phyloP scores from a whole-genome alignment of 2,888 invertebrate species.

The Adelphocoris suturalis region DNA sequence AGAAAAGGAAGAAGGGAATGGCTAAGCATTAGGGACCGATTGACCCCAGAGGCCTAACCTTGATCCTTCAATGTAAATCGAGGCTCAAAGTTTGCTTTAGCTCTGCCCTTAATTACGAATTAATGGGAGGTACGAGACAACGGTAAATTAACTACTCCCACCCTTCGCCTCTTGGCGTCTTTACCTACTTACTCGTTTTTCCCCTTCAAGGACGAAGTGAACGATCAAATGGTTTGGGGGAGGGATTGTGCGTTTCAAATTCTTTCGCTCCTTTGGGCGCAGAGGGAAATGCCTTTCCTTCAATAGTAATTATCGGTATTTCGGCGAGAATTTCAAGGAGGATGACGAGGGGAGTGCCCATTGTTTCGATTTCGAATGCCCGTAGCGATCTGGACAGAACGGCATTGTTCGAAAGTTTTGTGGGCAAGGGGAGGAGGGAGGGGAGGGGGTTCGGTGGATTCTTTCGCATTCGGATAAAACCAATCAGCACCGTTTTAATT shows the following conservation, averaged over 20 bases:
- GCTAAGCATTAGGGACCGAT: constrained; percentile 20
- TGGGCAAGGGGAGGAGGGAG: background rate
- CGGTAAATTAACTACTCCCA: constrained; percentile 38
- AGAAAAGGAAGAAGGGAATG: background rate
- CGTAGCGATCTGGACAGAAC: background rate
- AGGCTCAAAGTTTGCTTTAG: constrained; percentile 64
- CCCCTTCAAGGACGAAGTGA: background rate
- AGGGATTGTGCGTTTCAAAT: background rate
- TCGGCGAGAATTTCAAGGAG: constrained; percentile 47
- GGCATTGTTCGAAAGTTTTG: constrained; percentile 29
- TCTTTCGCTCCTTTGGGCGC: constrained; percentile 5
- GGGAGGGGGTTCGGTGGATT: background rate
- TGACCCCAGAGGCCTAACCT: constrained; percentile 24
- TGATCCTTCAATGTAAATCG: constrained; percentile 63
- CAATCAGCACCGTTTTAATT: background rate
- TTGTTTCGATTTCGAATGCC: constrained; percentile 22
- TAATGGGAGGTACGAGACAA: constrained; percentile 55
- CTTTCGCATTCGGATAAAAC: constrained; percentile 22
- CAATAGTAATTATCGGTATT: constrained; percentile 54
- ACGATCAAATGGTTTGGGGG: constrained; percentile 15
- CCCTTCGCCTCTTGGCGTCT: background rate
- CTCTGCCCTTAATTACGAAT: constrained; percentile 64
- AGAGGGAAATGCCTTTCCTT: background rate
- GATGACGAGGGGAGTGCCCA: constrained; percentile 18
- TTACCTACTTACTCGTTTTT: constrained; percentile 5